Percentiles rank a stretch among this genome's conserved stretches.
These are phyloP conservation scores for Pollenia amentaria DNA, from an alignment of 2,888 invertebrate genomes.

Conservation along the genomic window DNA sequence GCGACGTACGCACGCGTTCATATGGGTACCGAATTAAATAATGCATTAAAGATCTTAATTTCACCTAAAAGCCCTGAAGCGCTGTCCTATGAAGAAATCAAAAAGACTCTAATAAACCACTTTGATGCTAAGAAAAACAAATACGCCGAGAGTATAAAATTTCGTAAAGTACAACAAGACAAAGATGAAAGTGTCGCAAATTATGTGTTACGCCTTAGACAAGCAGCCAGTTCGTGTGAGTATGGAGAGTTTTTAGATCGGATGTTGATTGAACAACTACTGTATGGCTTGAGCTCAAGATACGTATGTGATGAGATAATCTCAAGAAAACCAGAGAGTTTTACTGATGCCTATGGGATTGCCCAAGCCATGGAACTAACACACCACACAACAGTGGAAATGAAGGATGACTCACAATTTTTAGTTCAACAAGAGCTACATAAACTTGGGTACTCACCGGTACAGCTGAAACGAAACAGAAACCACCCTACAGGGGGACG, in stretches of 20 bases:
- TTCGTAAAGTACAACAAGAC: slow-evolving; percentile 39
- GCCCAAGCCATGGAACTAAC: slow-evolving; percentile 30
- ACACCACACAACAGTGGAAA: slow-evolving; percentile 28
- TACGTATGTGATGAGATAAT: slow-evolving; percentile 65
- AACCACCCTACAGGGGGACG: neutral
- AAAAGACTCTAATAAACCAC: slow-evolving; percentile 1
- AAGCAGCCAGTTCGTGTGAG: slow-evolving; percentile 17
- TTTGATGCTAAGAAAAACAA: slow-evolving; percentile 36
- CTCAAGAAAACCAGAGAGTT: slow-evolving; percentile 46
- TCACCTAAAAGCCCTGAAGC: slow-evolving; percentile 6
- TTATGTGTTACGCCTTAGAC: slow-evolving; percentile 34
- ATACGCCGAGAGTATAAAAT: slow-evolving; percentile 52
- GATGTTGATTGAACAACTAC: slow-evolving; percentile 70
- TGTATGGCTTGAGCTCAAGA: slow-evolving; percentile 59
- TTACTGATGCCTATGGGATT: slow-evolving; percentile 45
- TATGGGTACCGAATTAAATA: slow-evolving; percentile 68
- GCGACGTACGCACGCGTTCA: slow-evolving; percentile 62
- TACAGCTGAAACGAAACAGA: neutral
- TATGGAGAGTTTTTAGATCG: slow-evolving; percentile 55
- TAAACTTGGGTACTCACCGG: slow-evolving; percentile 30
- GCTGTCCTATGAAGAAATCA: slow-evolving; percentile 29
- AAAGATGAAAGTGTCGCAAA: slow-evolving; percentile 31
- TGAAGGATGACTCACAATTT: neutral
- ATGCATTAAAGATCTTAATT: slow-evolving; percentile 46
- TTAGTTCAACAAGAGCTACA: slow-evolving; percentile 4